Evolutionary conservation across 2,888 invertebrate genomes (phyloP).

Genomic region (Mamestra brassicae): DNA sequence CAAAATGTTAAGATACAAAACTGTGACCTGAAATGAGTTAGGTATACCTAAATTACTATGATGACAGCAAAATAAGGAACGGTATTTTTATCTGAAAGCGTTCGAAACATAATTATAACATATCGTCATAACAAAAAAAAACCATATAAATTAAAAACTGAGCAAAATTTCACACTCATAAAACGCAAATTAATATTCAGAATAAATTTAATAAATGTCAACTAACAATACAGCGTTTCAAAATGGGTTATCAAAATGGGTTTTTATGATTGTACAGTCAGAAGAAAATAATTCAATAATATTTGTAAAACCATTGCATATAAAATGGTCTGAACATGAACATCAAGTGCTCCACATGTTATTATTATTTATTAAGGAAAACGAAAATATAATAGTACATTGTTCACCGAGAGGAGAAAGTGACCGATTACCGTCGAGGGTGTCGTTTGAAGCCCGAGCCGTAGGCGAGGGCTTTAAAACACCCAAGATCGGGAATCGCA

Average conservation of each 20-base stretch:
- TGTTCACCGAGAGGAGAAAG: no score
- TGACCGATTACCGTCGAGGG: no score
- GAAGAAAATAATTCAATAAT: slow-evolving; percentile 1
- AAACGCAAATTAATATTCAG: not conserved
- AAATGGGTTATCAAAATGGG: slow-evolving; percentile 16
- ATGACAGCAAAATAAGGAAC: not conserved
- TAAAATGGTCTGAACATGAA: not conserved
- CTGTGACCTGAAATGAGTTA: no score
- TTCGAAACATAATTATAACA: no score
- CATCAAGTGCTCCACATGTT: not conserved
- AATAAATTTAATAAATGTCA: slow-evolving; percentile 3
- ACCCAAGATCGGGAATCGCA: no score
- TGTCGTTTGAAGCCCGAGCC: no score
- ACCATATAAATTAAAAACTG: not conserved
- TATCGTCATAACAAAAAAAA: not conserved
- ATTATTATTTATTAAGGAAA: slow-evolving; percentile 42
- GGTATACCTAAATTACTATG: no score
- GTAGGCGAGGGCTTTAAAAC: no score
- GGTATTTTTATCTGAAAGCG: not conserved
- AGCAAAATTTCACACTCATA: not conserved
- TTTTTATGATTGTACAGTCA: slow-evolving; percentile 12
- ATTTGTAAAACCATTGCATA: not conserved
- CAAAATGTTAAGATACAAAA: no score
- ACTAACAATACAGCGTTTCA: not conserved
- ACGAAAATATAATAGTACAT: slow-evolving; percentile 2